Evolutionary conservation across 2,113 vertebrate species (phyloP), one percentile per base, ranked within the genome.

Genomic region (Micromys minutus): DNA sequence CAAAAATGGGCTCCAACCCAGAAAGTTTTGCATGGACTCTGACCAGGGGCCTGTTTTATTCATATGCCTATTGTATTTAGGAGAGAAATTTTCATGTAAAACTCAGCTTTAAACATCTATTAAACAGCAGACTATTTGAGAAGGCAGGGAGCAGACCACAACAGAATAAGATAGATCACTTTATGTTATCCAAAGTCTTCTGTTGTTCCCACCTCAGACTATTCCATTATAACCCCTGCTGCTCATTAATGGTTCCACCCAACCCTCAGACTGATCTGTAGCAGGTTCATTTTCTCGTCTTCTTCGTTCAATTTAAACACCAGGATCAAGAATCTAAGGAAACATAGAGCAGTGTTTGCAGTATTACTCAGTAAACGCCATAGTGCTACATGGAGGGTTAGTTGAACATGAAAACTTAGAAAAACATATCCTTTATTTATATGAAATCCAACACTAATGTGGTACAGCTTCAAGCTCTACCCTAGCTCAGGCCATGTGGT

Each of bases 41-140:
- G 79, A 45, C 24, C 6, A 55, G 13, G 94, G n/a, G 67, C 12
- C 17, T 42, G 47, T 75, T 94, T 89, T 95, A 76, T 80, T 79
- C n/a, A 8, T 87, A 39, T 75, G 19, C 7, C 31, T 19, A 55
- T 26, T 50, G 3, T 89, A 71, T 87, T 80, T 63, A 52, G 87
- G 93, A 93, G 16, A 61, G 12, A 83, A 36, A 81, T 80, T 95
- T 45, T 96, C 10, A 83, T 63, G 24, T 57, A 79, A 71, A 94
- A 69, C 85, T 67, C 5, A 55, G 59, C 63, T 21, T 94, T 75
- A 83, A 7, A 8, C 4, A 10, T 96, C 16, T 55, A 45, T 71
- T 86, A 26, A 83, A n/a, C 67, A 77, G n/a, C 6, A 88, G 67
- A 90, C 36, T 94, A 84, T 79, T 86, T 90, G 42, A 22, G 5